A percentile compares a stretch with the other conserved stretches of the same genome.
These are phyloP conservation scores for Mycalesis mineus DNA, from an alignment of 2,888 invertebrate species.

Conservation along the genomic window DNA sequence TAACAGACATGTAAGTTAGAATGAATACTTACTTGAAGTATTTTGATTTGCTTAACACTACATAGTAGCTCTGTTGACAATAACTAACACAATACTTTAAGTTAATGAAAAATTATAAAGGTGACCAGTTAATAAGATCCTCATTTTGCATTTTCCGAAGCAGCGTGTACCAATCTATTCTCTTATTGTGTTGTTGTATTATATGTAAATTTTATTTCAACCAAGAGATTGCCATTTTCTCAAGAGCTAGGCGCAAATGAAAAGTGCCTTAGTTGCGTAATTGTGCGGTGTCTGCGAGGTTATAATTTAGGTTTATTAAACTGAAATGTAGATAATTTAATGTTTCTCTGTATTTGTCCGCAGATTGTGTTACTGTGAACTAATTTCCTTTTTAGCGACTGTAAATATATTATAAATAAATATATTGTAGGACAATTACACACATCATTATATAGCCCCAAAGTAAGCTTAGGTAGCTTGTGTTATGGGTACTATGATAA, in stretches of 20 bases:
- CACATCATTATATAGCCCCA: no score
- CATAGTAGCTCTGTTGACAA: background rate
- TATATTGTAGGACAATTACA: no score
- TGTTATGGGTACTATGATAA: no score
- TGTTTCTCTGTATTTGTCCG: background rate
- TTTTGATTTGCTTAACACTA: no score
- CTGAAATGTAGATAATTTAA: background rate
- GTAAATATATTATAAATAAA: no score
- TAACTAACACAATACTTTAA: background rate
- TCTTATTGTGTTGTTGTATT: slow-evolving; percentile 10
- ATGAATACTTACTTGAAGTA: no score
- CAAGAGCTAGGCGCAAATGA: slow-evolving; percentile 18
- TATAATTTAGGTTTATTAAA: slow-evolving; percentile 20
- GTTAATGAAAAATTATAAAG: background rate
- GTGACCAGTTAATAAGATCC: background rate
- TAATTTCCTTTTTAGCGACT: background rate
- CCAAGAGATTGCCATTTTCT: slow-evolving; percentile 23
- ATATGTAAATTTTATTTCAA: slow-evolving; percentile 20
- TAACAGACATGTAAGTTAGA: no score
- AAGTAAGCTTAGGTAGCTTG: no score
- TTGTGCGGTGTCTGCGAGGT: slow-evolving; percentile 18
- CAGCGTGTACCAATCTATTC: slow-evolving; percentile 1
- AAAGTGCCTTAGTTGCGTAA: slow-evolving; percentile 26
- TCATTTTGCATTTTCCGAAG: slow-evolving; percentile 20
- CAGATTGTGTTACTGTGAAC: background rate